Evolutionary conservation across 2,888 invertebrate genomes (phyloP).

Genomic region (Nomada ruficornis): DNA sequence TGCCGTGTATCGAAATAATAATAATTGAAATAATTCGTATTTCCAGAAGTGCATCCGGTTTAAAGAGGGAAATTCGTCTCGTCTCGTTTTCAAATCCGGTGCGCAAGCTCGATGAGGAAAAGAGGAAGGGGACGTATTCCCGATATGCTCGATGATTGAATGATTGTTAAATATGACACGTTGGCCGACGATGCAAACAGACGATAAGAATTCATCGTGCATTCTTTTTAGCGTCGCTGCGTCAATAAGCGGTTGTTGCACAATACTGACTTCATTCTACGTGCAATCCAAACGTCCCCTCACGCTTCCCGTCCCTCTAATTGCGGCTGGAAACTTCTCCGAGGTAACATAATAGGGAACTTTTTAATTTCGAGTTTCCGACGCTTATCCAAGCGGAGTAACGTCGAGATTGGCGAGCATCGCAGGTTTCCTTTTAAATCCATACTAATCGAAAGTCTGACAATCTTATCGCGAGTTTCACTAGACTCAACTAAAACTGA

Average conservation of each 20-base stretch:
- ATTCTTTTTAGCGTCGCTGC: constrained; percentile 20
- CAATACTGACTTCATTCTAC: constrained; percentile 25
- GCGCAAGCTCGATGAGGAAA: too few species aligned
- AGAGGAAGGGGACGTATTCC: background rate
- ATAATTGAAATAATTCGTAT: too few species aligned
- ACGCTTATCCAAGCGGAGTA: background rate
- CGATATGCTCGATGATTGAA: background rate
- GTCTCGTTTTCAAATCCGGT: too few species aligned
- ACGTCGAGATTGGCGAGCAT: background rate
- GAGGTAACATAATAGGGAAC: background rate
- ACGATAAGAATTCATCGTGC: constrained; percentile 26
- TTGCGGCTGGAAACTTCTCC: constrained; percentile 1
- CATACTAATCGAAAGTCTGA: background rate
- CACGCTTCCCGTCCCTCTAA: background rate
- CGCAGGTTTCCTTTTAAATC: background rate
- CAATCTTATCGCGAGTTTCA: too few species aligned
- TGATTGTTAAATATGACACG: background rate
- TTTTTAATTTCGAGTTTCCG: background rate
- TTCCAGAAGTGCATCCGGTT: too few species aligned
- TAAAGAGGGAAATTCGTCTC: too few species aligned
- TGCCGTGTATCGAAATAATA: too few species aligned
- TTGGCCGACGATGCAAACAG: background rate
- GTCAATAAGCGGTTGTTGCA: constrained; percentile 14
- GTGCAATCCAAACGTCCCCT: constrained; percentile 1
- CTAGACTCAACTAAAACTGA: too few species aligned